Conservation (phyloP, 2,888 invertebrate species). For the Athalia circularis region DNA sequence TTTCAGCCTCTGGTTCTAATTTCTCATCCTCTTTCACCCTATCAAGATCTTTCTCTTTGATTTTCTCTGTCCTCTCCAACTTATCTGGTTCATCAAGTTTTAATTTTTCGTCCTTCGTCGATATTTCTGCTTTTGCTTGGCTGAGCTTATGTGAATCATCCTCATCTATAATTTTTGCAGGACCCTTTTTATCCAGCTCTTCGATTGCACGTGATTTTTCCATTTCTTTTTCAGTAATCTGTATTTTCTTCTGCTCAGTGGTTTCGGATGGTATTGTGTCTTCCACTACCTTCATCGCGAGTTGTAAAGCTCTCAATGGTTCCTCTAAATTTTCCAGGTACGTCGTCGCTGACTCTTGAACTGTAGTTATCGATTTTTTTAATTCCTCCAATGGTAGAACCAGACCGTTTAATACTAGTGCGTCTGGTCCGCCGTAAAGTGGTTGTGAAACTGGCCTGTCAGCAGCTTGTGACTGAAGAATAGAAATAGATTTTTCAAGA, state of each 20-base stretch:
- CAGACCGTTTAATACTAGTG: constrained; percentile 49
- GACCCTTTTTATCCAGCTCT: constrained; percentile 50
- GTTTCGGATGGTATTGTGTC: constrained; percentile 6
- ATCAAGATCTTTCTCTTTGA: constrained; percentile 36
- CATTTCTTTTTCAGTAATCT: constrained; percentile 27
- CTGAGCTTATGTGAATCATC: constrained; percentile 45
- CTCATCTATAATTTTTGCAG: constrained; percentile 49
- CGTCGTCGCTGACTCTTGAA: constrained; percentile 53
- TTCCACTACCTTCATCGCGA: constrained; percentile 50
- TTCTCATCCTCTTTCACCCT: constrained; percentile 49
- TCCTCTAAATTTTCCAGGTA: constrained; percentile 54
- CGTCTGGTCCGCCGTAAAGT: constrained; percentile 49
- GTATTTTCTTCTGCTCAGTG: constrained; percentile 45
- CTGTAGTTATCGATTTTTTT: constrained; percentile 53
- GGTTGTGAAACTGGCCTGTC: constrained; percentile 50
- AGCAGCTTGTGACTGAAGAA: constrained; percentile 55
- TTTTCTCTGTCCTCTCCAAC: constrained; percentile 30
- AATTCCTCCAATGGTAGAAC: constrained; percentile 53
- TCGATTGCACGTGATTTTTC: constrained; percentile 38
- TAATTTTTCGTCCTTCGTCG: constrained; percentile 45
- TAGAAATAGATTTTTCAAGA: constrained; percentile 60
- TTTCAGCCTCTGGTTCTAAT: constrained; percentile 49
- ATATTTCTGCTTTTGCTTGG: constrained; percentile 47
- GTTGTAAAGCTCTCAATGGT: constrained; percentile 52
- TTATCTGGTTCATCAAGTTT: constrained; percentile 50